A percentile compares a stretch with the other conserved stretches of the same genome.
phyloP scores from a whole-genome alignment of 2,113 vertebrate genomes.

The Anguilla japonica region DNA sequence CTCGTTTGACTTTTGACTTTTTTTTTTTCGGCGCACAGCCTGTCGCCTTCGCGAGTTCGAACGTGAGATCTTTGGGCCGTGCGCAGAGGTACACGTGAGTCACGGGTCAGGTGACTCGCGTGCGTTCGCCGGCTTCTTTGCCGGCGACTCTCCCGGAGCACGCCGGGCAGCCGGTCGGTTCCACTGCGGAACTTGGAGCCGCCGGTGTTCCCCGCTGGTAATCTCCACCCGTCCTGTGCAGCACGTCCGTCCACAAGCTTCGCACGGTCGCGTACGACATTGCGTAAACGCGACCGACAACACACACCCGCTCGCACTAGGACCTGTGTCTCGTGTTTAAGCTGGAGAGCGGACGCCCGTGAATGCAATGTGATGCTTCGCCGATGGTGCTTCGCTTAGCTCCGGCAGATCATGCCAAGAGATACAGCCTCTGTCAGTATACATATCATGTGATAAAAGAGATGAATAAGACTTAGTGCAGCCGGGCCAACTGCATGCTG shows the following conservation, averaged over 20 bases:
- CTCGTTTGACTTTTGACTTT: not conserved
- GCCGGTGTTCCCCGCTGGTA: not conserved
- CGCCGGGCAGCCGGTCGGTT: not conserved
- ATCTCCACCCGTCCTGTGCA: not conserved
- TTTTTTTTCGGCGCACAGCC: not conserved
- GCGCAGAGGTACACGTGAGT: not conserved
- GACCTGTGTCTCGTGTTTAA: slow-evolving; percentile 41
- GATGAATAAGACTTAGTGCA: too few species aligned
- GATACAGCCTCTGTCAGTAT: not conserved
- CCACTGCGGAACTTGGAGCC: not conserved
- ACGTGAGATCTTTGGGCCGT: not conserved
- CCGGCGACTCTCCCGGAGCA: not conserved
- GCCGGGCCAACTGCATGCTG: not conserved
- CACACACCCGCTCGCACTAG: slow-evolving; percentile 1
- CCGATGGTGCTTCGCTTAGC: not conserved
- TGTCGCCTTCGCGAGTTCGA: not conserved
- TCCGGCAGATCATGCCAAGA: not conserved
- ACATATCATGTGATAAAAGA: not conserved
- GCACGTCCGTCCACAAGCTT: not conserved
- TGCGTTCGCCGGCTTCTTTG: not conserved
- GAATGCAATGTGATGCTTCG: not conserved
- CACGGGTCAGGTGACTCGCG: not conserved
- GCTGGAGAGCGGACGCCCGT: not conserved
- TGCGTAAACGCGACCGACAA: not conserved
- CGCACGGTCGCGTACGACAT: not conserved